Base-by-base conservation (phyloP, 2,797 vertebrate species). In the Tadarida brasiliensis region DNA sequence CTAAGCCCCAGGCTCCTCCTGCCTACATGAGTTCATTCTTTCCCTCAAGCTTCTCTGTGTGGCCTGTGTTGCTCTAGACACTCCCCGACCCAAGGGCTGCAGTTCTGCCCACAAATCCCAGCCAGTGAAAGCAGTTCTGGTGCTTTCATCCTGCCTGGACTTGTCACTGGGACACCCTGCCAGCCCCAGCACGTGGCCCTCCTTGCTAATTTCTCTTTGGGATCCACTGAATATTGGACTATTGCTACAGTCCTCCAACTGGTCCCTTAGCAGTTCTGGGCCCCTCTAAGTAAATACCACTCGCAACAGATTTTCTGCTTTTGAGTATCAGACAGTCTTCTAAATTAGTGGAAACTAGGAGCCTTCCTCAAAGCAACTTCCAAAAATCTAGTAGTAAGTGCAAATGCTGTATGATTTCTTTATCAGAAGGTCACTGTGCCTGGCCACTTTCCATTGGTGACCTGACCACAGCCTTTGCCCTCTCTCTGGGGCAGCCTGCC, bases 231-330 rank as follows among this genome's bases (percentile, higher is more conserved):
- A 22, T 67, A 35, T 0, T 56, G 15, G 39, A 82, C 68, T 30
- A 54, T 20, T 82, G 35, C 24, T 54, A 30, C 7, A 63, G 24
- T 28, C 28, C 33, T 83, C 44, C 74, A 89, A 20, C n/a, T 19
- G 20, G 1, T 4, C 74, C 54, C 5, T 47, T 76, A 91, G 68
- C 78, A 91, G 28, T 59, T 65, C 24, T 74, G 35, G 49, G 47
- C 54, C 26, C 28, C 26, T 92, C 51, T 7, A 70, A 86, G 68
- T 5, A 96, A 89, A 90, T 90, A 54, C 15, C 10, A 19, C 80
- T 94, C 67, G 28, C 44, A 80, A 78, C 4, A 91, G 61, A 90
- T 57, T 81, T 95, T 95, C 56, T 74, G 65, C 68, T 77, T 94
- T 92, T 65, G 4, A 54, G 91, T 77, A 94, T 90, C 63, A 68